Evolutionary conservation across 2,888 invertebrate genomes (phyloP), one percentile per base, ranked within the genome.

Genomic region (Odontomyia ornata): DNA sequence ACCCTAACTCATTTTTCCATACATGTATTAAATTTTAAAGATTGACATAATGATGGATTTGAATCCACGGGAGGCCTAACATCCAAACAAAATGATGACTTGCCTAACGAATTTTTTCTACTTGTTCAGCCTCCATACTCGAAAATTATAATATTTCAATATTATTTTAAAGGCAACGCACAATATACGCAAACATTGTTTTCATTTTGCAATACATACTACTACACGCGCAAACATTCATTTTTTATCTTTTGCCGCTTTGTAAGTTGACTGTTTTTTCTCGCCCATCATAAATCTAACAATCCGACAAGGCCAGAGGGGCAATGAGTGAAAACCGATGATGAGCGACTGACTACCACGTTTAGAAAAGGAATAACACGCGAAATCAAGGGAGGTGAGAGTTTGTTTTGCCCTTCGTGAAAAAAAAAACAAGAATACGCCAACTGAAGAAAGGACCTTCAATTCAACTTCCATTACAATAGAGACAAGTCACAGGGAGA

Each of bases 41-140:
- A 77, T 76, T 79, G 79, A 79, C 79, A 69, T 79, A 76, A 79
- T 79, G 79, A 79, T 79, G 75, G 71, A 79, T 79, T 65, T 64
- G 43, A 62, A 76, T 28, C 77, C 76, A 36, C 77, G 73, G 79
- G 79, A 75, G 79, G 65, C 30, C 73, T 57, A 56, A 43, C 57
- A 69, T 47, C 3, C 5, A 73, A 36, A 25, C 21, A 43, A 11
- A 60, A 28, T 56, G 71, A 72, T 72, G 52, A 72, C 18, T 72
- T 73, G 9, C 25, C 7, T 13, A 30, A 11, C 27, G 11, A 21
- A 21, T 60, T 60, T 15, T 21, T 46, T n/a, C n/a, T n/a, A n/a
- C 56, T 7, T 5, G 5, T 36, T 36, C 13, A 52, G 36, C 57
- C 60, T 60, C 71, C 62, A 27, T 64, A 13, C 23, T 56, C n/a